phyloP scores from a whole-genome alignment of 2,888 invertebrate genomes.

The Zootermopsis nevadensis region DNA sequence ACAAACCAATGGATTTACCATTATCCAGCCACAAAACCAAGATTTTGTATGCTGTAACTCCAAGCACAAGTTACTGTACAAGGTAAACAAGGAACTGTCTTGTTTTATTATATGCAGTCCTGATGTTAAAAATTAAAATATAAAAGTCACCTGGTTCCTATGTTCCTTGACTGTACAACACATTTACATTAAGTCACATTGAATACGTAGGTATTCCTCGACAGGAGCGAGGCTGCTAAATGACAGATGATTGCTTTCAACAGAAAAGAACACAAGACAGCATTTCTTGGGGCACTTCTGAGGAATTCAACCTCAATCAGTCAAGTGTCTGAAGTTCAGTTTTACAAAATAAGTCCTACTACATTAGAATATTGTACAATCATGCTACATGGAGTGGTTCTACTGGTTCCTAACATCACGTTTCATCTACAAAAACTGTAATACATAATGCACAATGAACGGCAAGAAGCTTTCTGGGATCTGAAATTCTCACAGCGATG shows the following conservation, averaged over 20 bases:
- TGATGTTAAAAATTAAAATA: background rate
- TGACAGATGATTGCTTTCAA: background rate
- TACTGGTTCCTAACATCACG: background rate
- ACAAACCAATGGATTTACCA: too few species aligned
- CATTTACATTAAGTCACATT: background rate
- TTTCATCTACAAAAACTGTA: background rate
- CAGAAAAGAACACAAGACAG: constrained; percentile 12
- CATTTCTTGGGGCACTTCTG: constrained; percentile 50
- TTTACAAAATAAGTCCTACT: background rate
- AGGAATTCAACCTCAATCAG: constrained; percentile 45
- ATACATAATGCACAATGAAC: background rate
- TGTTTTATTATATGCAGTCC: background rate
- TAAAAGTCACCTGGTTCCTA: background rate
- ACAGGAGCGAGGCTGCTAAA: background rate
- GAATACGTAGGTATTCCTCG: background rate
- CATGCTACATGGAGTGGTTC: background rate
- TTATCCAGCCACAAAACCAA: too few species aligned
- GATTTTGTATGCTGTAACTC: too few species aligned
- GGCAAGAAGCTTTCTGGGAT: background rate
- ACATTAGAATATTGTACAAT: background rate
- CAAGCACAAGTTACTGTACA: too few species aligned
- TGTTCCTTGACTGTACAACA: background rate
- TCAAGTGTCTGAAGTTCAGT: background rate
- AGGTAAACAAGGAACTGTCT: too few species aligned
- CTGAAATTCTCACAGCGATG: too few species aligned